Evolutionary conservation across 2,113 vertebrate species (phyloP).

Genomic region (human): DNA sequence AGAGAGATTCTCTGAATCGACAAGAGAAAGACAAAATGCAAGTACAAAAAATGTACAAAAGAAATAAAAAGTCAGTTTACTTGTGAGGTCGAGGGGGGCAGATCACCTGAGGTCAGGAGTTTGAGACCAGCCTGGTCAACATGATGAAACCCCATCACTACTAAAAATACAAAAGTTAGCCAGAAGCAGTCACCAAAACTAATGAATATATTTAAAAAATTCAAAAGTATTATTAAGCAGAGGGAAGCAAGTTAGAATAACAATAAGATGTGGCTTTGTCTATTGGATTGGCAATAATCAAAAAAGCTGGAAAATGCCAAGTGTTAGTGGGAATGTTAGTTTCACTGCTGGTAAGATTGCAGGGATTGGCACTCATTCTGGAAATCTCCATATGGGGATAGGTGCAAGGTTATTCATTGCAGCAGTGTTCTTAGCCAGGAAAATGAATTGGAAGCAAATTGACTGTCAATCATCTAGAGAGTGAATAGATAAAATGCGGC

Average conservation of each 20-base stretch:
- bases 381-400: constrained; percentile 8
- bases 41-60: not conserved
- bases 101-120: too few relatives aligned
- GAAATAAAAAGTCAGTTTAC: not conserved
- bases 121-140: too few relatives aligned
- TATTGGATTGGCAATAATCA: not conserved
- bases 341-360: constrained; percentile 8
- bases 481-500: not conserved
- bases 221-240: not conserved
- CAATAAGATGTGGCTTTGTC: not conserved
- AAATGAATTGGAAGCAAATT: not conserved
- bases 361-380: constrained; percentile 9
- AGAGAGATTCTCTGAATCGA: not conserved
- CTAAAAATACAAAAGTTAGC: too few relatives aligned
- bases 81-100: fast-evolving
- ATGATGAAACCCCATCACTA: too few relatives aligned
- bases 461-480: not conserved
- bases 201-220: not conserved
- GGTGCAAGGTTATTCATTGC: not conserved
- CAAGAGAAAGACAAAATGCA: not conserved
- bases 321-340: not conserved
- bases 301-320: constrained; percentile 20
- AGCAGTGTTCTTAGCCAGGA: not conserved
- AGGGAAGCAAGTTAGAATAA: not conserved
- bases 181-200: not conserved